Percentiles rank a stretch among this genome's conserved stretches.
These are phyloP conservation scores for Xerus inauris DNA, from an alignment of 2,113 vertebrate species.

Conservation along the genomic window DNA sequence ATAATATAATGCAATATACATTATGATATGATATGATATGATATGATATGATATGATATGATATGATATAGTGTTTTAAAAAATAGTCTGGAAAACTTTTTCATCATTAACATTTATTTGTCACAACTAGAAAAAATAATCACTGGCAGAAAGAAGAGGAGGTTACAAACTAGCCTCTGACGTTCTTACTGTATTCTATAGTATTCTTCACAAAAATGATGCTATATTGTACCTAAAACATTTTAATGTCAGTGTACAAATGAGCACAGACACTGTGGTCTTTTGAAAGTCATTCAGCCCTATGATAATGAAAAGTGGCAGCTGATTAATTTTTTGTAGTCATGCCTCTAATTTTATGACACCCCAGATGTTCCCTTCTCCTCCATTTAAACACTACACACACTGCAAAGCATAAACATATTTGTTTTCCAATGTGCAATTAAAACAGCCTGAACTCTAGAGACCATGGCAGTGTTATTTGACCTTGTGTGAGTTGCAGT, in stretches of 20 bases:
- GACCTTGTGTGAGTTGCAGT: conserved; percentile 55
- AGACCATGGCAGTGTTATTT: conserved; percentile 55
- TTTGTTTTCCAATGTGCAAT: conserved; percentile 58
- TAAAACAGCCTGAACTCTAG: conserved; percentile 44
- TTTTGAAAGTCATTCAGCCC: conserved; percentile 26
- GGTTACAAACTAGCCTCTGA: not conserved
- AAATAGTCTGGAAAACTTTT: not conserved
- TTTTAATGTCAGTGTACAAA: not conserved
- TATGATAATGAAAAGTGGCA: conserved; percentile 35
- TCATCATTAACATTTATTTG: not conserved
- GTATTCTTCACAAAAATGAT: not conserved
- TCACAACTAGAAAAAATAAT: not conserved
- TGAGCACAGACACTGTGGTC: not conserved
- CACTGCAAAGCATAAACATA: conserved; percentile 39
- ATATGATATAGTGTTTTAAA: not conserved
- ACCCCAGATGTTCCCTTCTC: not conserved
- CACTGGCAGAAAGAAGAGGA: not conserved
- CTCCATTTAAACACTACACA: conserved; percentile 4
- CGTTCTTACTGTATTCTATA: not conserved
- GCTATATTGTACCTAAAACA: not conserved
- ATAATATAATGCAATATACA: not conserved
- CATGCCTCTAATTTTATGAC: conserved; percentile 48
- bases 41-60: not conserved
- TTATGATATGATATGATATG: not conserved
- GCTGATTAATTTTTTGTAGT: conserved; percentile 40